phyloP scores from a whole-genome alignment of 2,888 invertebrate species.

The Drosophila longiperda region DNA sequence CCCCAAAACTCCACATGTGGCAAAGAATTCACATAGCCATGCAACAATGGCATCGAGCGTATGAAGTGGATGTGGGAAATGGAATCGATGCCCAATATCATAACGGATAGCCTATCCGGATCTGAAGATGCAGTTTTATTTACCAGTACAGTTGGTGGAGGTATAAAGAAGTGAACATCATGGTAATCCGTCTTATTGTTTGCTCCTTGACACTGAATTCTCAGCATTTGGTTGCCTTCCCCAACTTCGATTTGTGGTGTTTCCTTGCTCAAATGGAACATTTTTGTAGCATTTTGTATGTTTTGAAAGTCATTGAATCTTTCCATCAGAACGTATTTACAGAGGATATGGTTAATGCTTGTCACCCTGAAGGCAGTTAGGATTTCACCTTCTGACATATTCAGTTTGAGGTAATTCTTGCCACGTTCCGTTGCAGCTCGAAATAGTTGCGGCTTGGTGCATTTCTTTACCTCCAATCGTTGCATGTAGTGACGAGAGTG shows the following conservation, averaged over 20 bases:
- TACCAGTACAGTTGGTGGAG: neutral
- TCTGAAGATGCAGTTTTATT: neutral
- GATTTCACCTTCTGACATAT: constrained; percentile 83
- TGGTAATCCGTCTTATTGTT: constrained; percentile 6
- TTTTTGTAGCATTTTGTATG: neutral
- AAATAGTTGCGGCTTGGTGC: constrained; percentile 24
- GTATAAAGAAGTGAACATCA: constrained; percentile 38
- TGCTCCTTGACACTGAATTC: constrained; percentile 4
- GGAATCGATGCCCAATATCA: constrained; percentile 93
- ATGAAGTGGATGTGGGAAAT: constrained; percentile 93
- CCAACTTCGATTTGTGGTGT: neutral
- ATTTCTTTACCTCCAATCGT: neutral
- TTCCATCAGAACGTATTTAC: neutral
- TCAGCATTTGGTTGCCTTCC: neutral
- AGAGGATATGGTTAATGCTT: neutral
- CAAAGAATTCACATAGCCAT: constrained; percentile 85
- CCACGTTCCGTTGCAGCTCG: neutral
- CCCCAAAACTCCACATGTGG: constrained; percentile 90
- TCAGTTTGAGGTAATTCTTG: constrained; percentile 31
- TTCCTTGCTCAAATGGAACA: neutral
- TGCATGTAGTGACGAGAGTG: neutral
- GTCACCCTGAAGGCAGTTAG: constrained; percentile 56
- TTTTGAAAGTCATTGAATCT: constrained; percentile 5
- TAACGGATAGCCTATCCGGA: constrained; percentile 87
- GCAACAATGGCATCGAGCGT: constrained; percentile 90